These are phyloP conservation scores for Pseudochirops cupreus DNA, from an alignment of 2,797 vertebrate genomes.

Conservation along the genomic window DNA sequence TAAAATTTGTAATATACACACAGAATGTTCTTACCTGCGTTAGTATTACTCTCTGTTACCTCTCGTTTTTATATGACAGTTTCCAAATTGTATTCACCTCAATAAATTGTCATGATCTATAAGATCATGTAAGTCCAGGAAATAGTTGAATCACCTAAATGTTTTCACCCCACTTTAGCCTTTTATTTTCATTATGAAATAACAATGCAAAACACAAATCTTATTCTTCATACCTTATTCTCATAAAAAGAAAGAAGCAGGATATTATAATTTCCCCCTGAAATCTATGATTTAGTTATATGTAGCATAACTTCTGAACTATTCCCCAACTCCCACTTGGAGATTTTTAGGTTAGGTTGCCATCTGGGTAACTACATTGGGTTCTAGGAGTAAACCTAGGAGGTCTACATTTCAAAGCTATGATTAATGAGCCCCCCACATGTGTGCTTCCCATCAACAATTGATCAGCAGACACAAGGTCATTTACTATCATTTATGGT, in stretches of 20 bases:
- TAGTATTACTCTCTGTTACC: neutral
- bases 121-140: slow-evolving; percentile 22
- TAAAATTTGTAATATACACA: slow-evolving; percentile 20
- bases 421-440: neutral
- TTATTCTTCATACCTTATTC: neutral
- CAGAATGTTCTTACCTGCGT: slow-evolving; percentile 37
- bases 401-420: neutral
- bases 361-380: neutral
- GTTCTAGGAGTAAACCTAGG: neutral
- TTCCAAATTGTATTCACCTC: slow-evolving; percentile 13
- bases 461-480: neutral
- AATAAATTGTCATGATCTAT: neutral
- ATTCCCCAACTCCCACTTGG: neutral
- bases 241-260: neutral
- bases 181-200: slow-evolving; percentile 19
- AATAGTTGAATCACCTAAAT: neutral
- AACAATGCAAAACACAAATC: neutral
- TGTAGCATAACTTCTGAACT: neutral
- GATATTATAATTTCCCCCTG: neutral
- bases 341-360: neutral
- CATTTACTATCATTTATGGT: neutral
- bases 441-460: neutral
- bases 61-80: slow-evolving; percentile 37
- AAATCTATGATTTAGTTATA: neutral
- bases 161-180: neutral